Conservation (phyloP, 2,113 vertebrate genomes). For the Ia io region DNA sequence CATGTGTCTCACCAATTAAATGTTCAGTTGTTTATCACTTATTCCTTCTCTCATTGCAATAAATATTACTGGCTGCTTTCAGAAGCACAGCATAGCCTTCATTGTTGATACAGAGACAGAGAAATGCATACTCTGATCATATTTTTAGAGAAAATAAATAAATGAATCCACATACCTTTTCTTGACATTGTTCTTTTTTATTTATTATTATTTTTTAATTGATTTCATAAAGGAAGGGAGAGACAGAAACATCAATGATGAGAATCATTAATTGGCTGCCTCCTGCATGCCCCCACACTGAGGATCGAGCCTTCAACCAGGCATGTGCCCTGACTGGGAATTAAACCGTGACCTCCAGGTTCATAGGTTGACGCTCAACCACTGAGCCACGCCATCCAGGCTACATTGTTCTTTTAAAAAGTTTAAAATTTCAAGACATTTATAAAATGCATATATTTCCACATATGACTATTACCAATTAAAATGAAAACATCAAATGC, state of each 20-base stretch:
- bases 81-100: background rate
- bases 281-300: no score
- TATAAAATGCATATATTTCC: background rate
- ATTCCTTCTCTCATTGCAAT: background rate
- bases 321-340: no score
- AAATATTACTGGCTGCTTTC: background rate
- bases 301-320: no score
- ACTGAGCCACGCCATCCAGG: no score
- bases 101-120: background rate
- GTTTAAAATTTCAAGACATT: conserved; percentile 9
- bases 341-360: no score
- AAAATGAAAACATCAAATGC: conserved; percentile 2
- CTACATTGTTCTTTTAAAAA: background rate
- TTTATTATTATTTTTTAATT: no score
- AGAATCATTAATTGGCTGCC: no score
- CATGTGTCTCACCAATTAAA: background rate
- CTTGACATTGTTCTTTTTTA: background rate
- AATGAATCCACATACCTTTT: background rate
- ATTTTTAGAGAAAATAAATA: background rate
- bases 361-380: no score
- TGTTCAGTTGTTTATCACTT: background rate
- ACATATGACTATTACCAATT: background rate
- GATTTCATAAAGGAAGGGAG: no score
- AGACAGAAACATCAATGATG: no score
- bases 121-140: background rate